Percentiles rank a stretch among this genome's conserved stretches.
These are phyloP conservation scores for Sepiola atlantica DNA, from an alignment of 2,888 invertebrate genomes.

Conservation along the genomic window DNA sequence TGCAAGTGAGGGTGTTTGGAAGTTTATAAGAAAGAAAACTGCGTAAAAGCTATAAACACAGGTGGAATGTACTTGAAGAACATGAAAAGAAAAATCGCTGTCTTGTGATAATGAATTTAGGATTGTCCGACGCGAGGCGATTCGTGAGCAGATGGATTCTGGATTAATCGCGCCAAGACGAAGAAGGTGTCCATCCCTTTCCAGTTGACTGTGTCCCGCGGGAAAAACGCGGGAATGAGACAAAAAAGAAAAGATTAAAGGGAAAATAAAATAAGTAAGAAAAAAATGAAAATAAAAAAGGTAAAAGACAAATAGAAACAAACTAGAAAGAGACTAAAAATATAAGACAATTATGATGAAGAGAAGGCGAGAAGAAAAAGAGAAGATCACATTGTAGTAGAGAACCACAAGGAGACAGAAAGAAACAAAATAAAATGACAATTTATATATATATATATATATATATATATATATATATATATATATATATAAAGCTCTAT, in stretches of 20 bases:
- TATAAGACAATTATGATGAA: neutral
- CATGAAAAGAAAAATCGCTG: constrained; percentile 32
- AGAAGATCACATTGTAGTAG: too few species aligned
- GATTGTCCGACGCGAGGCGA: neutral
- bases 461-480: too few species aligned
- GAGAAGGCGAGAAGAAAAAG: neutral
- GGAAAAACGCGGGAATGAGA: neutral
- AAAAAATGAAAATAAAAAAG: neutral
- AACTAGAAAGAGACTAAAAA: neutral
- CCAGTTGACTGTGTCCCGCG: neutral
- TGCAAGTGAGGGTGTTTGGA: neutral
- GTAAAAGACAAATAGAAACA: neutral
- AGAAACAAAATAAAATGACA: too few species aligned
- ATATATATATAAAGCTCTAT: too few species aligned
- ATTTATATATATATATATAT: too few species aligned
- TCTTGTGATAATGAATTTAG: neutral
- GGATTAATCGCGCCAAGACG: neutral
- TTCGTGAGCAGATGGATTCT: neutral
- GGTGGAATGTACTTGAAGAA: constrained; percentile 8
- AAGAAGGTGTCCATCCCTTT: neutral
- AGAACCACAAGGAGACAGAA: too few species aligned
- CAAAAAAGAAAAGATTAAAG: neutral
- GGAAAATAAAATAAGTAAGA: neutral
- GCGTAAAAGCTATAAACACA: neutral
- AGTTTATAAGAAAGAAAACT: neutral